A percentile compares a stretch with the other conserved stretches of the same genome.
Evolutionary conservation across 2,888 invertebrate species (phyloP).

Genomic region (Mystacides longicornis): DNA sequence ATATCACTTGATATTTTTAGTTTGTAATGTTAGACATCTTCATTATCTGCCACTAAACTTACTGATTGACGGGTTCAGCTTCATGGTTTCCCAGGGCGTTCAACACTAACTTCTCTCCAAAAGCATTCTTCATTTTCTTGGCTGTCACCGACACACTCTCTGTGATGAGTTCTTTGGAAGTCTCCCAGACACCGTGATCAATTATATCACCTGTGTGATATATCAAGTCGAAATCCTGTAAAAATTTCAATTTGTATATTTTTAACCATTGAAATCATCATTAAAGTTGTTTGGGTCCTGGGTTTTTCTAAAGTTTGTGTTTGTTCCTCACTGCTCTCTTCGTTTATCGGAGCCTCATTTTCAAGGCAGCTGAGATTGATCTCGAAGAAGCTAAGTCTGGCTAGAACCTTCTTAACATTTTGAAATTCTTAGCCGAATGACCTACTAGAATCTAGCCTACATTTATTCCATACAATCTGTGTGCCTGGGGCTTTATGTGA

Average conservation of each 20-base stretch:
- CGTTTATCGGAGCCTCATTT: no score
- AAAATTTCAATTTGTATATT: neutral
- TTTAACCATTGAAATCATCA: neutral
- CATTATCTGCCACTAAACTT: constrained; percentile 32
- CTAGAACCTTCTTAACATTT: no score
- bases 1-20: neutral
- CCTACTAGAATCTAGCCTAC: no score
- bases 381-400: no score
- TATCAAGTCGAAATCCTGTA: constrained; percentile 55
- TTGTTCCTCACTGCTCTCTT: no score
- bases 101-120: constrained; percentile 56
- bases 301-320: no score
- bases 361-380: no score
- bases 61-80: constrained; percentile 77
- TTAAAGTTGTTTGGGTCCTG: no score
- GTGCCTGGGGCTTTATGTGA: no score
- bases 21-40: neutral
- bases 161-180: constrained; percentile 56
- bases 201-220: constrained; percentile 84
- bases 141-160: constrained; percentile 49
- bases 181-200: constrained; percentile 85
- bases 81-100: constrained; percentile 80
- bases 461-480: no score
- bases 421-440: no score
- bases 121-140: constrained; percentile 44